Evolutionary conservation across 2,888 invertebrate species (phyloP).

Genomic region (Furcula furcula): DNA sequence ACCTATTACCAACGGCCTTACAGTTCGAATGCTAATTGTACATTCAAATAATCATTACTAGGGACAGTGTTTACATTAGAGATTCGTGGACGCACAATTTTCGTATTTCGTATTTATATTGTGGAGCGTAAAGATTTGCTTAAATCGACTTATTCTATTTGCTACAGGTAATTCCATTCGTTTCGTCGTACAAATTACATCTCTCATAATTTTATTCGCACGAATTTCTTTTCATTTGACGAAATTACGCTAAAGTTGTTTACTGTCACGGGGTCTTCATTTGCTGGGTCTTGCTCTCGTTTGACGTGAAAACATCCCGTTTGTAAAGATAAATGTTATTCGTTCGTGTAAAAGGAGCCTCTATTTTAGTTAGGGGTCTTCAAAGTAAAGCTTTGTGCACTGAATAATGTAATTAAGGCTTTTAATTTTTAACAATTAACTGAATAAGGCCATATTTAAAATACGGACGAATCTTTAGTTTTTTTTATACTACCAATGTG

Average conservation of each 20-base stretch:
- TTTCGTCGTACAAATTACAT: slow-evolving; percentile 53
- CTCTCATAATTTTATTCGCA: slow-evolving; percentile 51
- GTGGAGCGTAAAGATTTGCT: slow-evolving; percentile 47
- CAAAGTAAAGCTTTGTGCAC: slow-evolving; percentile 17
- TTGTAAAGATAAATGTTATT: slow-evolving; percentile 31
- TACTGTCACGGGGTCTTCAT: slow-evolving; percentile 46
- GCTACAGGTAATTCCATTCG: slow-evolving; percentile 45
- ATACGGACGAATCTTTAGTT: too few relatives aligned
- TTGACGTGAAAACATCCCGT: slow-evolving; percentile 33
- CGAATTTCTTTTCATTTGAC: slow-evolving; percentile 49
- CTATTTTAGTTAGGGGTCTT: slow-evolving; percentile 16
- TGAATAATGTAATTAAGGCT: slow-evolving; percentile 9
- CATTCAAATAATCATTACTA: slow-evolving; percentile 74
- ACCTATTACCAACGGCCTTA: slow-evolving; percentile 50
- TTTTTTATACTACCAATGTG: too few relatives aligned
- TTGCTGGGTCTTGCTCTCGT: slow-evolving; percentile 35
- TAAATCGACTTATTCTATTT: slow-evolving; percentile 51
- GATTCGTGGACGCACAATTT: slow-evolving; percentile 58
- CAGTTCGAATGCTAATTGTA: slow-evolving; percentile 64
- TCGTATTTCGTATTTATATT: slow-evolving; percentile 50
- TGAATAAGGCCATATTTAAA: too few relatives aligned
- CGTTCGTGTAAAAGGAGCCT: slow-evolving; percentile 13
- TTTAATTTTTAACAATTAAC: too few relatives aligned
- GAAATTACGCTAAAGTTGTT: slow-evolving; percentile 48
- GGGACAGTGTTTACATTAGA: slow-evolving; percentile 62